Base-by-base conservation (phyloP, 2,797 vertebrate species). In the Phataginus tetradactyla region DNA sequence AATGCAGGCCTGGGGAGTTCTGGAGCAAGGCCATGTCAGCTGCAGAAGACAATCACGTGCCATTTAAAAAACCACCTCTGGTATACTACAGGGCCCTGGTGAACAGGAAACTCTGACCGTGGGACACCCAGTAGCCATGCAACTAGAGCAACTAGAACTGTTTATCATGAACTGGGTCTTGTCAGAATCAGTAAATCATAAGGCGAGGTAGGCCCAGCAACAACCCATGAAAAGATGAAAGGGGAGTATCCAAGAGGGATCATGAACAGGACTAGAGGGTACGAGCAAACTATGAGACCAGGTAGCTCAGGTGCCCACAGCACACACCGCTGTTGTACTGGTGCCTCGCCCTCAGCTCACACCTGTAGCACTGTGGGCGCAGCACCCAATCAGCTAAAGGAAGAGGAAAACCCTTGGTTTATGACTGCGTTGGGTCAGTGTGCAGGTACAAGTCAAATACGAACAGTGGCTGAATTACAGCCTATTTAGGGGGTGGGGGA, bases 131-230 rank as follows among this genome's bases (percentile, higher is more conserved):
- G 25, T 20, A 72, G 90, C 51, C 9, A 14, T 69, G 11, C 32
- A 83, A 29, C 32, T 89, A 18, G 32, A 64, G 7, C 63, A 45
- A 45, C 45, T 45, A 78, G 77, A 84, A 72, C n/a, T 79, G 23
- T 93, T 64, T 90, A 11, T 93, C 78, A 85, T 37, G 55, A 94
- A 23, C 66, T 79, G 37, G 68, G 78, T 63, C 59, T 89, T 83
- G 39, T 45, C 20, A 29, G 23, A 90, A 23, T 27, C 42, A 86
- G 51, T 78, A 59, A 93, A 42, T 57, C 25, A 63, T 83, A 77
- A 59, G 23, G 7, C 72, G 37, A n/a, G 57, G 25, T 29, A 12
- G 63, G 57, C 20, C 25, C 42, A 63, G 86, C 53, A 91, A 81
- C 27, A 69, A 59, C 55, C 74, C 25, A 68, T 59, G 37, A 27